phyloP scores from a whole-genome alignment of 2,888 invertebrate genomes.

The Omphaloscelis lunosa region DNA sequence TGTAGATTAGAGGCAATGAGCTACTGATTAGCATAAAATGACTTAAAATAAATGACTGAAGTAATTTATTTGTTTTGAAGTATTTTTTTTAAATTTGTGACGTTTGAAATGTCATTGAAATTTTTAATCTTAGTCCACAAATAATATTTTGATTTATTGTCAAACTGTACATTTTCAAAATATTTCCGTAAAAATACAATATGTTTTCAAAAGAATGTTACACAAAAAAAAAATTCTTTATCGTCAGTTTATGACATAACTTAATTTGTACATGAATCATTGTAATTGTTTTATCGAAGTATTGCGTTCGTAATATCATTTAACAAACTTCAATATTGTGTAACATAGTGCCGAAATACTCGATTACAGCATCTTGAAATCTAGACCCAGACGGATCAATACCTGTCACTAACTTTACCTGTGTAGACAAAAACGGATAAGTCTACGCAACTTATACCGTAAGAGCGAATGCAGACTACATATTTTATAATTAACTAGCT shows the following conservation, averaged over 20 bases:
- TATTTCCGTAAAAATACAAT: not conserved
- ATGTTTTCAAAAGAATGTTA: not conserved
- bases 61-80: not conserved
- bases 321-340: not conserved
- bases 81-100: conserved; percentile 1
- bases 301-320: conserved; percentile 12
- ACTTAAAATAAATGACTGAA: too few relatives aligned
- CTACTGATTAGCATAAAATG: not conserved
- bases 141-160: not conserved
- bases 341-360: not conserved
- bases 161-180: not conserved
- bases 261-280: not conserved
- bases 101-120: not conserved
- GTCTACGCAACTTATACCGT: not conserved
- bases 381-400: not conserved
- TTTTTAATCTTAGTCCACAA: not conserved
- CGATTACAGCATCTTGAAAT: not conserved
- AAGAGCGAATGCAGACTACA: not conserved
- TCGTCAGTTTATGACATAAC: conserved; percentile 5
- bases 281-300: conserved; percentile 3
- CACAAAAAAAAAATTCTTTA: not conserved
- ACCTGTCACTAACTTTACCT: not conserved
- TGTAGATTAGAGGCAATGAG: not conserved
- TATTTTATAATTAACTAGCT: too few relatives aligned
- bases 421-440: not conserved